Evolutionary conservation across 2,797 vertebrate genomes (phyloP), one percentile per base, ranked within the genome.

Genomic region (Rhabdophis nuchalis): DNA sequence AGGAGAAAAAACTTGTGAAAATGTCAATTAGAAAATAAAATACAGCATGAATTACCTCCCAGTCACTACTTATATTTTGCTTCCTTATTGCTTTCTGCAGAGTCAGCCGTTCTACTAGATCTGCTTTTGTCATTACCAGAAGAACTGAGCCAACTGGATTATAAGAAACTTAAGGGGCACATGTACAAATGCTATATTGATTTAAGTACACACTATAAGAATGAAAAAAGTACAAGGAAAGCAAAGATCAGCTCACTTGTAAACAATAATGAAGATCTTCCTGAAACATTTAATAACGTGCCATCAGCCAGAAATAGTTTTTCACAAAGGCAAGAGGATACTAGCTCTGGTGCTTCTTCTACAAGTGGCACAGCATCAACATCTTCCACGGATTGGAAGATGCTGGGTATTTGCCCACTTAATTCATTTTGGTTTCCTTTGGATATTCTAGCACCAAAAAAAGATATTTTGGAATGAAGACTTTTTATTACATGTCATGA

Each of bases 351-450:
- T 46, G 27, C 57, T 7, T 29, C 54, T 90, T 82, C 89, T 25
- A 87, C n/a, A 6, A 2, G n/a, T 13, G 36, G 85, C 46, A 5
- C n/a, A 25, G n/a, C 58, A 61, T 27, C 25, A 1, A 32, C 89
- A 46, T 56, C 86, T 88, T 32, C 11, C 7, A 46, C 91, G 0
- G 5, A 87, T 68, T 97, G 96, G 96, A 94, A 93, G n/a, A 91
- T 90, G 4, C 86, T 94, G 20, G 96, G 96, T 3, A 32, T 96
- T 89, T 97, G 96, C 54, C 97, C 97, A 46, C 58, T 97, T 87
- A 97, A 97, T 87, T 96, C 97, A 0, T 97, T 97, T 87, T 89
- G 96, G 77, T 92, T 97, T 77, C 97, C 97, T 10, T 92, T 97
- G 89, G 94, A 95, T 57, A 95, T 97, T n/a, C 82, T 97, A 57